Percentiles rank a stretch among this genome's conserved stretches.
phyloP scores from a whole-genome alignment of 2,888 invertebrate species.

The Hemicrepidius hirtus region DNA sequence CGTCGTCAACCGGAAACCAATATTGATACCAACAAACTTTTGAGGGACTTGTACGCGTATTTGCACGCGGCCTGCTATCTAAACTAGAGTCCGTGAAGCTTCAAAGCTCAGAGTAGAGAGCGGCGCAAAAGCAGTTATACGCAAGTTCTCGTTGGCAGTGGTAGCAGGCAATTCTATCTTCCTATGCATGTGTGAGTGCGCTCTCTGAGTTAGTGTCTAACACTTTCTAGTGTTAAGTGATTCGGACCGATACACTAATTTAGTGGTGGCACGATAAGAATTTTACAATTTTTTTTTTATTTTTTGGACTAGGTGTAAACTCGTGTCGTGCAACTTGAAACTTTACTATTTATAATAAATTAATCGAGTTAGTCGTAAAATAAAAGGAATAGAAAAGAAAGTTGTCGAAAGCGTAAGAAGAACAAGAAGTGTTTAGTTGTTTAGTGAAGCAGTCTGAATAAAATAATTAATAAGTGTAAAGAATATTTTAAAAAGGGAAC shows the following conservation, averaged over 20 bases:
- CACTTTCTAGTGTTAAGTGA: slow-evolving; percentile 49
- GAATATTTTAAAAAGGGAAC: slow-evolving; percentile 47
- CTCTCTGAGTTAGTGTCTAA: slow-evolving; percentile 48
- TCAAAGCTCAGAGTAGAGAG: slow-evolving; percentile 62
- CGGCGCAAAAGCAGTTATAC: slow-evolving; percentile 61
- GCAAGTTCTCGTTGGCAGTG: slow-evolving; percentile 58
- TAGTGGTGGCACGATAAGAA: slow-evolving; percentile 22
- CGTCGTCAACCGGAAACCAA: slow-evolving; percentile 62
- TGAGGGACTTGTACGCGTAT: slow-evolving; percentile 49
- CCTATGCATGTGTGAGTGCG: slow-evolving; percentile 52
- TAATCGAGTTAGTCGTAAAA: background rate
- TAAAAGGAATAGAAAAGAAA: slow-evolving; percentile 38
- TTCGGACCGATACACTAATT: slow-evolving; percentile 34
- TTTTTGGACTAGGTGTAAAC: slow-evolving; percentile 3
- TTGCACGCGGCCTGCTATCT: slow-evolving; percentile 53
- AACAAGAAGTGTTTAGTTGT: slow-evolving; percentile 30
- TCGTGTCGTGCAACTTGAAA: slow-evolving; percentile 19
- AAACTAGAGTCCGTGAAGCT: slow-evolving; percentile 64
- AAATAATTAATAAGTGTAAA: slow-evolving; percentile 30
- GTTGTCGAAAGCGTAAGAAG: slow-evolving; percentile 31
- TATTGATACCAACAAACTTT: slow-evolving; percentile 62
- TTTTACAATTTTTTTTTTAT: slow-evolving; percentile 17
- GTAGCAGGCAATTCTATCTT: slow-evolving; percentile 48
- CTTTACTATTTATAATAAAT: background rate
- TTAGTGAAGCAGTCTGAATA: slow-evolving; percentile 24